These are phyloP conservation scores for Ovis canadensis DNA, from an alignment of 2,113 vertebrate species.

Conservation along the genomic window DNA sequence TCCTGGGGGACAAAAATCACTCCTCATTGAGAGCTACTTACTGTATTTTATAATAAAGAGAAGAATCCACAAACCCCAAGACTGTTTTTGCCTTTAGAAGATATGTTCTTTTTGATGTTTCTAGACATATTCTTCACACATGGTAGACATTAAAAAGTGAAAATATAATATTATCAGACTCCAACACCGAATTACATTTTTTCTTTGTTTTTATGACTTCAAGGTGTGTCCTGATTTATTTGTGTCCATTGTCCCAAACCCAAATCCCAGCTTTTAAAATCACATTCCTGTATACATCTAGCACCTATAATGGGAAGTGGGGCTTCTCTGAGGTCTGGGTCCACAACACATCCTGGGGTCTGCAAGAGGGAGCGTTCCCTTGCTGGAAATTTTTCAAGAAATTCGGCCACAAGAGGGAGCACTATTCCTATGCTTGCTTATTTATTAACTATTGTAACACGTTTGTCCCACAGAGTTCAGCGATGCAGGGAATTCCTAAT, in stretches of 20 bases:
- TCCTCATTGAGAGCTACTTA: background rate
- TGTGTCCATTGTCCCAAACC: background rate
- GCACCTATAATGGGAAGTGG: background rate
- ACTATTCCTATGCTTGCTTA: background rate
- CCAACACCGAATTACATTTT: background rate
- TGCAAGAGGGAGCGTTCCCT: background rate
- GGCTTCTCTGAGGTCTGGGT: background rate
- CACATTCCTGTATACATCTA: background rate
- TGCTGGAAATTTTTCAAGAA: background rate
- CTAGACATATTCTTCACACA: background rate
- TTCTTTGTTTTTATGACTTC: background rate
- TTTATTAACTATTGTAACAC: background rate
- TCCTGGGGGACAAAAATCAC: background rate
- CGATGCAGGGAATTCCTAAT: background rate
- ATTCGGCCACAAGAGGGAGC: conserved; percentile 55
- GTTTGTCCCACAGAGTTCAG: background rate
- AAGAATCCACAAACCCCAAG: background rate
- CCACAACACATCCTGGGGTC: background rate
- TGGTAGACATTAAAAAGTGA: background rate
- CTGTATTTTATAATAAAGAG: background rate
- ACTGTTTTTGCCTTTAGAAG: background rate
- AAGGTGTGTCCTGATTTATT: background rate
- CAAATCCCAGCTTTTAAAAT: background rate
- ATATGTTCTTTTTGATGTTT: background rate
- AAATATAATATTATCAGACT: background rate